Evolutionary conservation across 2,888 invertebrate species (phyloP).

Genomic region (Sepioteuthis lessoniana): DNA sequence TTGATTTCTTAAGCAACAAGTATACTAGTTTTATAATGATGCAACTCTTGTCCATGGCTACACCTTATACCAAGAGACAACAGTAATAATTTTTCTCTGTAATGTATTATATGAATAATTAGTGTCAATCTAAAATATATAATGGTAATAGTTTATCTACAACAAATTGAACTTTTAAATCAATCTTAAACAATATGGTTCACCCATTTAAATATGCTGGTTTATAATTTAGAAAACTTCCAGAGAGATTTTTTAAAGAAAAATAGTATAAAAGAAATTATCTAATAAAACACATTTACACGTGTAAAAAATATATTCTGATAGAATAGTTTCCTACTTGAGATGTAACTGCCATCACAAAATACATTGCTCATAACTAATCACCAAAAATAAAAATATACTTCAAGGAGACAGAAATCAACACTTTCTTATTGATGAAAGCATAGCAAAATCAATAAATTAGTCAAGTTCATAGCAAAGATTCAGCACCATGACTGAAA

Average conservation of each 20-base stretch:
- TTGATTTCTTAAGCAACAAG: too few species aligned
- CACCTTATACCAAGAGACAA: too few species aligned
- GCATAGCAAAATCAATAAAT: constrained; percentile 7
- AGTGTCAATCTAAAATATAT: too few species aligned
- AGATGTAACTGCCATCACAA: neutral
- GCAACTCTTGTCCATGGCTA: too few species aligned
- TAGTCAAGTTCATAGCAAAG: constrained; percentile 20
- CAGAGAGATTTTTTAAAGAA: neutral
- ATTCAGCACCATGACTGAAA: neutral
- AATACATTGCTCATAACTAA: neutral
- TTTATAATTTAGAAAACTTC: neutral
- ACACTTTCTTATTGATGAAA: neutral
- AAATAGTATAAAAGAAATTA: neutral
- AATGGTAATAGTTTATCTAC: neutral
- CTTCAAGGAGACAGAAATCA: neutral
- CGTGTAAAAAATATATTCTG: too few species aligned
- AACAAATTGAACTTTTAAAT: neutral
- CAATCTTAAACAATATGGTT: neutral
- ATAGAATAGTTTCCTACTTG: neutral
- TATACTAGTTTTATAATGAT: too few species aligned
- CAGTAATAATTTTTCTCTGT: too few species aligned
- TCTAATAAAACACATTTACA: too few species aligned
- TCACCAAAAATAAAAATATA: neutral
- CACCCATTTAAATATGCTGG: neutral
- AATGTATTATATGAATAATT: too few species aligned